Base-by-base conservation (phyloP, 2,113 vertebrate species). In the Shinisaurus crocodilurus region DNA sequence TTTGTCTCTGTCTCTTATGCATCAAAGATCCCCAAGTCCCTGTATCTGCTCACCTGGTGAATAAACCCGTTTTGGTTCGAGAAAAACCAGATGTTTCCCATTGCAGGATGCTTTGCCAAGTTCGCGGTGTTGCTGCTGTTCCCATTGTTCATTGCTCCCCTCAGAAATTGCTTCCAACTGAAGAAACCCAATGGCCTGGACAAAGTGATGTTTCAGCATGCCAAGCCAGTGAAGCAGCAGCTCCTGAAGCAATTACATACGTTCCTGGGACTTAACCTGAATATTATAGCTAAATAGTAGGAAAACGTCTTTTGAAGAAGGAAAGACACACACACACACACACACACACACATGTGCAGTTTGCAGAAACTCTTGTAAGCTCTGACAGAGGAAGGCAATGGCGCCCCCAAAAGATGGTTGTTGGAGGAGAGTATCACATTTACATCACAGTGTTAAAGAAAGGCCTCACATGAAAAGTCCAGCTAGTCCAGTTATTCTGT, bases 141-240 rank as follows among this genome's bases (percentile, higher is more conserved):
- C 13, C 20, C 34, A 60, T 72, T n/a, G 5, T 48, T 29, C 34
- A 10, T 12, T 67, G 50, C 72, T 6, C 10, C 40, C 54, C n/a
- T 77, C 15, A 15, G 43, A 79, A 85, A 85, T 90, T 25, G 32
- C 12, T 86, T 86, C 76, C 63, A 34, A 43, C 32, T 34, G 57
- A 80, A 34, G 63, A 80, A 88, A 70, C 16, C 83, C 89, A 86
- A 34, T 27, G 75, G 89, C 65, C 74, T 57, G 80, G 83, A 70
- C 75, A 86, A 90, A 90, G 75, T 86, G 83, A 90, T 69, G 89
- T 15, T 86, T 86, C 89, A 90, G 89, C 83, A 80, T 20, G n/a
- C 63, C 9, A 37, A 29, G 2, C 63, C 75, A 80, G 45, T 90
- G 83, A 70, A 54, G 76, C 87, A 81, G 87, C 87, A 69, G 76